Percentiles rank a stretch among this genome's conserved stretches.
Evolutionary conservation across 92 coral and sea anemone species (phyloP).

Genomic region (Nematostella vectensis): DNA sequence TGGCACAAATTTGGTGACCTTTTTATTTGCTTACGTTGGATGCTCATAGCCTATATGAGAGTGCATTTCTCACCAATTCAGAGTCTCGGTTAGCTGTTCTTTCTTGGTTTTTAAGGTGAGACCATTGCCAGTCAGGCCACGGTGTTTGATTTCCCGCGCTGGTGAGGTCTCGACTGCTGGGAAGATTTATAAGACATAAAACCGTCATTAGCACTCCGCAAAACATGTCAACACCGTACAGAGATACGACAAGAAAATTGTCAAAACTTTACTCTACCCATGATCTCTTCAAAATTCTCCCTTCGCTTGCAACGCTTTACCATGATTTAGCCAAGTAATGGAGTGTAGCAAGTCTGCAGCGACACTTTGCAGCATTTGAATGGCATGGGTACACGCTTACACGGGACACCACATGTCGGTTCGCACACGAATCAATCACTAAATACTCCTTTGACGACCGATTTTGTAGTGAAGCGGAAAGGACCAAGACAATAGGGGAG

Average conservation of each 20-base stretch:
- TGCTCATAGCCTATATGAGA: neutral
- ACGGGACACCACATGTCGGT: neutral
- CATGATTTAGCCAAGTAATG: too few relatives aligned
- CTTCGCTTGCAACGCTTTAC: too few relatives aligned
- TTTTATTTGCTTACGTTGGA: conserved; percentile 4
- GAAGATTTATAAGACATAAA: neutral
- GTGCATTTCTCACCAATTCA: conserved; percentile 43
- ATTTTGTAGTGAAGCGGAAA: conserved; percentile 40
- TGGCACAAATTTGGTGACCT: conserved; percentile 24
- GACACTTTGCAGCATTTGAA: too few relatives aligned
- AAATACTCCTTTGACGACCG: neutral
- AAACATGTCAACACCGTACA: conserved; percentile 23
- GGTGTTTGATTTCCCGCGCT: conserved; percentile 42
- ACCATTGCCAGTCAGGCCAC: conserved; percentile 23
- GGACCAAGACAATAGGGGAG: conserved; percentile 12
- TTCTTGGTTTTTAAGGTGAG: conserved; percentile 54
- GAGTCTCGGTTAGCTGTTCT: conserved; percentile 69
- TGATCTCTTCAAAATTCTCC: too few relatives aligned
- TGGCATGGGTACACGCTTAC: neutral
- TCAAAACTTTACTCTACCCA: too few relatives aligned
- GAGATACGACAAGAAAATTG: too few relatives aligned
- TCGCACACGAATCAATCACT: conserved; percentile 21
- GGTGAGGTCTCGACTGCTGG: conserved; percentile 37
- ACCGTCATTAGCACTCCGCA: conserved; percentile 10
- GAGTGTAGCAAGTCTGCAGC: too few relatives aligned